phyloP scores from a whole-genome alignment of 2,888 invertebrate genomes.

The Rotaria macrura region DNA sequence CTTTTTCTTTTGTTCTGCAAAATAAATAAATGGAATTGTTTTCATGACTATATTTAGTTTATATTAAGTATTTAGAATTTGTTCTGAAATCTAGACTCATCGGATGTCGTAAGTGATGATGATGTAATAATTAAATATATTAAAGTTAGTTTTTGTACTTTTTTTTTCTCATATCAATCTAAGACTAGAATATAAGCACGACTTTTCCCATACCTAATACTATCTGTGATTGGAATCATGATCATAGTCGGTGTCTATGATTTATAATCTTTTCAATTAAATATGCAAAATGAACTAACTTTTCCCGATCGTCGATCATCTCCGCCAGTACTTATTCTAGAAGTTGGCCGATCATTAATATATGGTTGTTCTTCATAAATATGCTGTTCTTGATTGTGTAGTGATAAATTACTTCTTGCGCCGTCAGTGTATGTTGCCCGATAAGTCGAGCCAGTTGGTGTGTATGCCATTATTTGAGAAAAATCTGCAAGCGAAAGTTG shows the following conservation, averaged over 20 bases:
- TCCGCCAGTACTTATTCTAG: background rate
- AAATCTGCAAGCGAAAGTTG: background rate
- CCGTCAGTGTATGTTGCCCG: background rate
- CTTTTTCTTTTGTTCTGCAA: background rate
- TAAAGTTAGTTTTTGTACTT: too few relatives aligned
- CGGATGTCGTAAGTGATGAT: too few relatives aligned
- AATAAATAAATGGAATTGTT: too few relatives aligned
- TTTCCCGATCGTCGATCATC: background rate
- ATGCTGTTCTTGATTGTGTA: background rate
- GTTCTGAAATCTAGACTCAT: too few relatives aligned
- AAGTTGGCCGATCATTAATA: background rate
- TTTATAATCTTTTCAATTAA: background rate
- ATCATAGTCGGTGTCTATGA: too few relatives aligned
- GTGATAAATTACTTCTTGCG: background rate
- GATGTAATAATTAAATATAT: too few relatives aligned
- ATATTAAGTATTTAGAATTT: too few relatives aligned
- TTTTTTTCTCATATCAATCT: background rate
- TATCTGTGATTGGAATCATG: too few relatives aligned
- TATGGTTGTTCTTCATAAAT: background rate
- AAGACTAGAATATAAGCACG: background rate
- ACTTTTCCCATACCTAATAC: too few relatives aligned
- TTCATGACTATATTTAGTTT: too few relatives aligned
- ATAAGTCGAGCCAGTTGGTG: background rate
- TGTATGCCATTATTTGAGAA: background rate
- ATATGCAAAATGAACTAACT: background rate